A percentile compares a stretch with the other conserved stretches of the same genome.
These are phyloP conservation scores for Bradypodion pumilum DNA, from an alignment of 2,797 vertebrate species.

Conservation along the genomic window DNA sequence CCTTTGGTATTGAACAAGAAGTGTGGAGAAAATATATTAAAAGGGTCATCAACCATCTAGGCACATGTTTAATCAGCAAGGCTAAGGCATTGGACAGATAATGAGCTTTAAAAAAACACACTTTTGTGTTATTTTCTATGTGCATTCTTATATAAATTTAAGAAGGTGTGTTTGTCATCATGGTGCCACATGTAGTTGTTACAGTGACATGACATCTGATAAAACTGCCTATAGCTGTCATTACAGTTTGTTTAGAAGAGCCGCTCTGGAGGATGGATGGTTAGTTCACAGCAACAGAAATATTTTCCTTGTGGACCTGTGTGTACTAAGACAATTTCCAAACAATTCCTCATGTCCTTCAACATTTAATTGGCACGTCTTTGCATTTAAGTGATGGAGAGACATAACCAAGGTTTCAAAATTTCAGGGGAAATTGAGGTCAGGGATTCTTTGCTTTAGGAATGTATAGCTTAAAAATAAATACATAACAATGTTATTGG, in stretches of 20 bases:
- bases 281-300: constrained; percentile 6
- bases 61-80: neutral
- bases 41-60: neutral
- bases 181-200: constrained; percentile 9
- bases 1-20: neutral
- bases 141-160: neutral
- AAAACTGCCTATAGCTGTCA: constrained; percentile 16
- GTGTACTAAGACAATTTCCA: constrained; percentile 9
- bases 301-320: constrained; percentile 15
- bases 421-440: neutral
- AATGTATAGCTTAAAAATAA: neutral
- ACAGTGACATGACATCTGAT: constrained; percentile 6
- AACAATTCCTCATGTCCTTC: constrained; percentile 6
- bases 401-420: neutral
- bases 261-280: neutral
- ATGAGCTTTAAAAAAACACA: neutral
- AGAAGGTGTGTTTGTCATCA: neutral
- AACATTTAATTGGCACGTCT: neutral
- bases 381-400: neutral
- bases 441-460: neutral
- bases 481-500: neutral
- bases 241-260: constrained; percentile 6
- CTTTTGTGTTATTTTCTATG: neutral
- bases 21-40: neutral
- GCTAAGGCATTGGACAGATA: neutral